Evolutionary conservation across 2,113 vertebrate genomes (phyloP).

Genomic region (Aramus guarauna): DNA sequence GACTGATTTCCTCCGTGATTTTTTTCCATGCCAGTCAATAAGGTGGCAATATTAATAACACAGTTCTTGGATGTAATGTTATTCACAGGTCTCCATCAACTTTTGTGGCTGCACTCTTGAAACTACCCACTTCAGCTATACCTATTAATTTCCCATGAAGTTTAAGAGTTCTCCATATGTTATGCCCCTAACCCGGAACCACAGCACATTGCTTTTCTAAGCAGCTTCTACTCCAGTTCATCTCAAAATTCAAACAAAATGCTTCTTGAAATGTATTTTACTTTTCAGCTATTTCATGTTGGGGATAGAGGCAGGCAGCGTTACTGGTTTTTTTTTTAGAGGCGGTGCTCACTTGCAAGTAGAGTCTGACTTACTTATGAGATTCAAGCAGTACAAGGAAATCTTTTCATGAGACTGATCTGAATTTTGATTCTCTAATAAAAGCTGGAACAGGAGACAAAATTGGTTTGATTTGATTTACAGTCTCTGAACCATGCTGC

Average conservation of each 20-base stretch:
- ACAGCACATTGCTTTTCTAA: background rate
- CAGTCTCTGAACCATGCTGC: background rate
- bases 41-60: background rate
- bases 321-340: background rate
- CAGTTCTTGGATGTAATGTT: background rate
- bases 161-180: background rate
- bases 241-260: background rate
- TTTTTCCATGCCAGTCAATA: background rate
- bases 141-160: background rate
- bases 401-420: conserved; percentile 12
- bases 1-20: background rate
- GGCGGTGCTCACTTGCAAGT: background rate
- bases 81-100: background rate
- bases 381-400: background rate
- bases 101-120: background rate
- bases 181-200: background rate
- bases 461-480: conserved; percentile 57
- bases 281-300: background rate
- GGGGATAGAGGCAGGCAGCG: background rate
- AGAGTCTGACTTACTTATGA: background rate
- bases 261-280: background rate
- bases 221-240: background rate
- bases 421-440: conserved; percentile 61
- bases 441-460: conserved; percentile 28
- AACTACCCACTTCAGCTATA: background rate